Evolutionary conservation across 2,113 vertebrate species (phyloP), one percentile per base, ranked within the genome.

Genomic region (Hyaena hyaena): DNA sequence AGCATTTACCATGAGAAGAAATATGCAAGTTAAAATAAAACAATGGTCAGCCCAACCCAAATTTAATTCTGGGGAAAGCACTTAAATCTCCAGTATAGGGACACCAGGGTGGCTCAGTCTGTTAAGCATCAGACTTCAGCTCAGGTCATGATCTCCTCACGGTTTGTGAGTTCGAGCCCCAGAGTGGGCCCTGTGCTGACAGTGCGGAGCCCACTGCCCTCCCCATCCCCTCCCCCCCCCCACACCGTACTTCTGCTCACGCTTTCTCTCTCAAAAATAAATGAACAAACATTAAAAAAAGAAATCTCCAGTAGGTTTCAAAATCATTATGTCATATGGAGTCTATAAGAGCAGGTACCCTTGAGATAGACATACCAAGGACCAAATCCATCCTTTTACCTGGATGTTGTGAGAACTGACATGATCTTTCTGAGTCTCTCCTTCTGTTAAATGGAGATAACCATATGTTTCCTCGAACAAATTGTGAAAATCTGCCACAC

Each of bases 271-370:
- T 61, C 53, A 55, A 16, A 55, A 61, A 61, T 23, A 61, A n/a
- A n/a, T n/a, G n/a, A n/a, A n/a, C n/a, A n/a, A 61, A 61, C 58
- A 61, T 19, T 23, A 23, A 61, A 61, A 61, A 61, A 24, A 69
- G 9, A 90, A 55, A 12, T 71, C 21, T 93, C 39, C 31, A 80
- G 0, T 65, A 9, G n/a, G 8, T 71, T 93, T 88, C 74, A 66
- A 81, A 94, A 65, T 65, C 21, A 7, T 73, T 66, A 7, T 73
- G 17, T 77, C 26, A 31, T n/a, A 14, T 2, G 5, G 26, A 66
- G 1, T 19, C 14, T 71, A 0, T 7, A 45, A 65, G 31, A 39
- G 31, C 35, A 65, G 23, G 11, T 2, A 43, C 0, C 12, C 16
- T 84, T 19, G 23, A 65, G 16, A 66, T 19, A 96, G 9, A 63